Evolutionary conservation across 2,797 vertebrate genomes (phyloP).

Genomic region (Limnodromus scolopaceus): DNA sequence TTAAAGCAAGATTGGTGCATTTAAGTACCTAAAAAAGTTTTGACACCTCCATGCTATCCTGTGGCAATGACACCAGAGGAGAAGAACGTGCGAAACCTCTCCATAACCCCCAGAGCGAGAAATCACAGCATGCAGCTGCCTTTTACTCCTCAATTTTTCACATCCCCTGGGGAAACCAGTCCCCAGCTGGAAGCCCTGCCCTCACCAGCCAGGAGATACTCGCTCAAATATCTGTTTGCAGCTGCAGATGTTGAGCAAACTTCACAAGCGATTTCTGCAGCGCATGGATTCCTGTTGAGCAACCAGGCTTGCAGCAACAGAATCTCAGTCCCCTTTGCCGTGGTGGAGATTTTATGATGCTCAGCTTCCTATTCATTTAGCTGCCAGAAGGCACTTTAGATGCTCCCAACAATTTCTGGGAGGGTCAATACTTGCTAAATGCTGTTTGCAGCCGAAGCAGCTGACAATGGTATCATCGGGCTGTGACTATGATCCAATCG

Average conservation of each 20-base stretch:
- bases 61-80: neutral
- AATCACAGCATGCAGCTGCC: accelerated
- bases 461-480: neutral
- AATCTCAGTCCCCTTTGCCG: accelerated
- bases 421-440: neutral
- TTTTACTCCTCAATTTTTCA: neutral
- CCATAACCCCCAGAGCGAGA: neutral
- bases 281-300: neutral
- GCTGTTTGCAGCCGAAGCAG: neutral
- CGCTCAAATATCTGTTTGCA: neutral
- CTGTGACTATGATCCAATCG: neutral
- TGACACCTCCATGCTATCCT: neutral
- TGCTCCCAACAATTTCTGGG: neutral
- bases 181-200: neutral
- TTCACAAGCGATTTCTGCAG: neutral
- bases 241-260: neutral
- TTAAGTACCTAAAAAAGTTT: neutral
- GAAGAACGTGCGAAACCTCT: accelerated
- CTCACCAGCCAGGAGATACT: neutral
- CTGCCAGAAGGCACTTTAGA: neutral
- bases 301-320: neutral
- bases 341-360: accelerated
- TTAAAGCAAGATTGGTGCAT: accelerated
- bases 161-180: neutral
- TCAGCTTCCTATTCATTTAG: neutral